phyloP scores from a whole-genome alignment of 2,113 vertebrate genomes.

The Chlorodrepanis virens region DNA sequence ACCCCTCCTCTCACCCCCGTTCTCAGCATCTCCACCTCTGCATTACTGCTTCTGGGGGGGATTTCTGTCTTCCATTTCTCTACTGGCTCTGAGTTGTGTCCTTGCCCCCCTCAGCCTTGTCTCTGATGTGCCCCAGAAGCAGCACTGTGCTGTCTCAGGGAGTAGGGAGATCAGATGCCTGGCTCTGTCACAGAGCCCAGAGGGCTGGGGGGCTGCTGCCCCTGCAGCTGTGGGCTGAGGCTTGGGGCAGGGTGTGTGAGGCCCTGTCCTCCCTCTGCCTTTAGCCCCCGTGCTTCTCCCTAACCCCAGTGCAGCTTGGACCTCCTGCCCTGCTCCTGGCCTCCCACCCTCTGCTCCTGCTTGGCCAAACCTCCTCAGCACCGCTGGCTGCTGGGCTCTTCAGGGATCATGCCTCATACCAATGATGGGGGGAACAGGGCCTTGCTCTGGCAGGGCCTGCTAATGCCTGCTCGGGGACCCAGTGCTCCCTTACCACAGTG shows the following conservation, averaged over 20 bases:
- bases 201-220: no score
- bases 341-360: not conserved
- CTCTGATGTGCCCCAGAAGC: not conserved
- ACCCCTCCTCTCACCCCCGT: not conserved
- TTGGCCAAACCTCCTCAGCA: not conserved
- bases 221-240: rapidly evolving
- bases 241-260: not conserved
- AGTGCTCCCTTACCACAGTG: not conserved
- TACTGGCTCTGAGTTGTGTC: not conserved
- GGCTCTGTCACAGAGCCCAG: not conserved
- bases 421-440: not conserved
- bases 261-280: not conserved
- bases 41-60: not conserved
- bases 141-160: not conserved
- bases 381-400: not conserved
- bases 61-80: not conserved
- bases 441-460: not conserved
- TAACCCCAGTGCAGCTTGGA: rapidly evolving
- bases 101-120: not conserved
- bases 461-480: rapidly evolving
- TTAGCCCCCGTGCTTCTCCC: rapidly evolving
- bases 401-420: slow-evolving; percentile 6
- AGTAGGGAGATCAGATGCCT: not conserved
- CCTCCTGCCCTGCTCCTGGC: not conserved
- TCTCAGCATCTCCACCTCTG: not conserved